Percentiles rank a stretch among this genome's conserved stretches.
Evolutionary conservation across 1,140 invertebrate species (phyloP).

Genomic region (Drosophila eugracilis): DNA sequence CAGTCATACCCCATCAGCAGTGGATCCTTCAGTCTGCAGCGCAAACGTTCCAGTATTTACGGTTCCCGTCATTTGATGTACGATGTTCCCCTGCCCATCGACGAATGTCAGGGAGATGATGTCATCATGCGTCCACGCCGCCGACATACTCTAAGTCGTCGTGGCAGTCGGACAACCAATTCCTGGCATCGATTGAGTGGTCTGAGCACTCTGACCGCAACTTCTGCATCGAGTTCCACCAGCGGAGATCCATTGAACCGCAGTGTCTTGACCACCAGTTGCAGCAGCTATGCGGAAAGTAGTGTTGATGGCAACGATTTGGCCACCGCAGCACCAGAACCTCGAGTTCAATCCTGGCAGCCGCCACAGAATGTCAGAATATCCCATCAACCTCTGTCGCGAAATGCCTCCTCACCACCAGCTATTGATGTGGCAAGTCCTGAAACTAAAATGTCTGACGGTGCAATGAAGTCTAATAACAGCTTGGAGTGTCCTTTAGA

Average conservation of each 20-base stretch:
- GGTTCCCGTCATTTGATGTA: constrained; percentile 87
- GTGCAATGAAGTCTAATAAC: background rate
- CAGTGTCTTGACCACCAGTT: constrained; percentile 65
- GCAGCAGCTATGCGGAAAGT: constrained; percentile 66
- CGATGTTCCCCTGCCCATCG: constrained; percentile 87
- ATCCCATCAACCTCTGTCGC: constrained; percentile 64
- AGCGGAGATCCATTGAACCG: constrained; percentile 62
- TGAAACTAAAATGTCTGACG: background rate
- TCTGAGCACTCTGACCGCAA: constrained; percentile 64
- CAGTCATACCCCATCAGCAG: constrained; percentile 47
- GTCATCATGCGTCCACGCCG: constrained; percentile 76
- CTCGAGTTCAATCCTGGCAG: constrained; percentile 50
- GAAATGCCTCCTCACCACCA: constrained; percentile 77
- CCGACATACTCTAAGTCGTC: constrained; percentile 39
- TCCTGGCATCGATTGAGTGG: constrained; percentile 69
- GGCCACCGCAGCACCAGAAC: constrained; percentile 17
- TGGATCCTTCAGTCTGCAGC: constrained; percentile 42
- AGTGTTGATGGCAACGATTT: constrained; percentile 50
- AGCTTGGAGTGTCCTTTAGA: constrained; percentile 4
- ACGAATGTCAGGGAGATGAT: constrained; percentile 86
- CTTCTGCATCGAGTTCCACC: constrained; percentile 64
- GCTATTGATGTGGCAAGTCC: constrained; percentile 48
- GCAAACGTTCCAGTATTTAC: constrained; percentile 85
- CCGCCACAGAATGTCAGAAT: constrained; percentile 36
- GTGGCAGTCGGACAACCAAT: constrained; percentile 52